Conservation (phyloP, 1,140 invertebrate genomes). For the Drosophila auraria region DNA sequence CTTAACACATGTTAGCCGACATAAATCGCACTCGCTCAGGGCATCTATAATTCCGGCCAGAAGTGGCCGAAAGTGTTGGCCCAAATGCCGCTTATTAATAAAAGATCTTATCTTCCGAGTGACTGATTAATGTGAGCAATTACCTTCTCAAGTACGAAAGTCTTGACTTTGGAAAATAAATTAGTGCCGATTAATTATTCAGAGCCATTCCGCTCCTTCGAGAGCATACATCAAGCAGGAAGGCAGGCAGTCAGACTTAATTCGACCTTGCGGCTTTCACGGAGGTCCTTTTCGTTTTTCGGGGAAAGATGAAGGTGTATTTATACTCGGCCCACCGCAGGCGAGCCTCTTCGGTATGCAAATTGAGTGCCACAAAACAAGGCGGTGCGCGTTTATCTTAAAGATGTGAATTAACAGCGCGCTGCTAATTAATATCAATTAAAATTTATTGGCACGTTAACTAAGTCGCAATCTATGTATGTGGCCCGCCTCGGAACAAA, state of each 20-base stretch:
- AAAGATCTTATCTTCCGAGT: slow-evolving; percentile 37
- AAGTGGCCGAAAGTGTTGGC: slow-evolving; percentile 21
- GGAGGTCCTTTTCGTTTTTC: slow-evolving; percentile 6
- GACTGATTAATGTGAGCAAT: slow-evolving; percentile 69
- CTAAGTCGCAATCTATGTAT: slow-evolving; percentile 42
- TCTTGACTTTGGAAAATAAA: slow-evolving; percentile 46
- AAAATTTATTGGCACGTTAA: slow-evolving; percentile 57
- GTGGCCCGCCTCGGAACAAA: slow-evolving; percentile 11
- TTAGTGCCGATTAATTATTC: slow-evolving; percentile 68
- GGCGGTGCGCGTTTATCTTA: slow-evolving; percentile 52
- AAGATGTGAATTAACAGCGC: slow-evolving; percentile 42
- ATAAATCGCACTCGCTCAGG: slow-evolving; percentile 39
- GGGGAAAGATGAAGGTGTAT: too few relatives aligned
- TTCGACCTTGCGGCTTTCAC: slow-evolving; percentile 28
- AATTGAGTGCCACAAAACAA: slow-evolving; percentile 53
- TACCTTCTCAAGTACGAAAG: slow-evolving; percentile 40
- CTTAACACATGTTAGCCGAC: slow-evolving; percentile 51
- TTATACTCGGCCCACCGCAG: not conserved
- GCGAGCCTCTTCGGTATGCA: slow-evolving; percentile 45
- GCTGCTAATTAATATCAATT: slow-evolving; percentile 68
- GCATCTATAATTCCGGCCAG: slow-evolving; percentile 41
- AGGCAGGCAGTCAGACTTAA: not conserved
- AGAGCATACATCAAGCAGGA: slow-evolving; percentile 8
- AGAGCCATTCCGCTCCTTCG: slow-evolving; percentile 1
- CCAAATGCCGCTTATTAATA: slow-evolving; percentile 40